Evolutionary conservation across 2,797 vertebrate genomes (phyloP).

Genomic region (Parauchenoglanis punctatus): DNA sequence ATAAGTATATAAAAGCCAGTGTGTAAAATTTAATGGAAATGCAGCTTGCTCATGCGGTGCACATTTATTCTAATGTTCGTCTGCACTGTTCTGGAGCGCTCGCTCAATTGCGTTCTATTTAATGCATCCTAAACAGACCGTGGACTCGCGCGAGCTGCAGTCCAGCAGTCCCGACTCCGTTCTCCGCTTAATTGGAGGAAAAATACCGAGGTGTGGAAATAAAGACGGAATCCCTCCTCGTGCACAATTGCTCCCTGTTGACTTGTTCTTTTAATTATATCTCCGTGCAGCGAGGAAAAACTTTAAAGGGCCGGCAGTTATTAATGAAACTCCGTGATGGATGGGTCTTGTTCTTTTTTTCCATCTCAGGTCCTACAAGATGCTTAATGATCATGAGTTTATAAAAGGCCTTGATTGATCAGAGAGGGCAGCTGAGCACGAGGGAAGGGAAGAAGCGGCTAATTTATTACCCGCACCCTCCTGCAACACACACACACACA

Average conservation of each 20-base stretch:
- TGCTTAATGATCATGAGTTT: constrained; percentile 86
- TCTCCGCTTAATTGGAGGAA: neutral
- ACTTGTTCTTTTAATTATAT: constrained; percentile 67
- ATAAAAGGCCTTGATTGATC: constrained; percentile 87
- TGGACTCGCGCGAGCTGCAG: neutral
- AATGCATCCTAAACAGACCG: constrained; percentile 34
- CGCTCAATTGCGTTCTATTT: constrained; percentile 31
- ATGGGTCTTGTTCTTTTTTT: constrained; percentile 70
- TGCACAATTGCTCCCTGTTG: constrained; percentile 54
- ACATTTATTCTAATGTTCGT: constrained; percentile 67
- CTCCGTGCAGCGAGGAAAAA: constrained; percentile 62
- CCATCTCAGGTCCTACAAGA: constrained; percentile 72
- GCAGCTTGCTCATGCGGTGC: constrained; percentile 73
- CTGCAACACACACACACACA: constrained; percentile 1
- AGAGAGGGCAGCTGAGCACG: constrained; percentile 73
- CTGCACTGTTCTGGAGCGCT: constrained; percentile 59
- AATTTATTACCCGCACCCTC: constrained; percentile 82
- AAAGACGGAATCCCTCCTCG: constrained; percentile 56
- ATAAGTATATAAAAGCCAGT: constrained; percentile 99
- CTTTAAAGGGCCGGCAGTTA: constrained; percentile 65
- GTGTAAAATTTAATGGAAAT: constrained; percentile 99
- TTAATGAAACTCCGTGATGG: constrained; percentile 76
- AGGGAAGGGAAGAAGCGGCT: constrained; percentile 79
- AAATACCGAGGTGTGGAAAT: constrained; percentile 34
- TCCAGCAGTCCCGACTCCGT: neutral